phyloP scores from a whole-genome alignment of 1,140 invertebrate genomes.

The Drosophila novamexicana region DNA sequence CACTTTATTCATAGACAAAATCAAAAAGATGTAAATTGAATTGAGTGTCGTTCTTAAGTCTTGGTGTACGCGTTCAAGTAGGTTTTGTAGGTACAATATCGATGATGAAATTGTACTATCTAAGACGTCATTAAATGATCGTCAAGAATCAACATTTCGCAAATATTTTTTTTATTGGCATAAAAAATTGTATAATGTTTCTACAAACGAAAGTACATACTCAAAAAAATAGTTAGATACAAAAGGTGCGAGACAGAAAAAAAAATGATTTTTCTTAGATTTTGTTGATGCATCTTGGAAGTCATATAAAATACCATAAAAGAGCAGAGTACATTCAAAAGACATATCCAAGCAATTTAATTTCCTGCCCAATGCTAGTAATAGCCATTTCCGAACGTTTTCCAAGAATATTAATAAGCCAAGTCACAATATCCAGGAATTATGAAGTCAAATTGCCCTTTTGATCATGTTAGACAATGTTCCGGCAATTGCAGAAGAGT shows the following conservation, averaged over 20 bases:
- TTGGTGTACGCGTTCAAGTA: not conserved
- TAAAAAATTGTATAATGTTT: no score
- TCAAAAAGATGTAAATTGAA: conserved; percentile 65
- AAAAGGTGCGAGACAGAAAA: no score
- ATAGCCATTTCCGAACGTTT: not conserved
- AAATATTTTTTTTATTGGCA: no score
- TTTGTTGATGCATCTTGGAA: not conserved
- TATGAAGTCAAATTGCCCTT: not conserved
- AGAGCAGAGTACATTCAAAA: not conserved
- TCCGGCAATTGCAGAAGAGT: conserved; percentile 4
- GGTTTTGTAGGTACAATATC: not conserved
- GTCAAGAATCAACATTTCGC: no score
- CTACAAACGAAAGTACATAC: not conserved
- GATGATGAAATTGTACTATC: not conserved
- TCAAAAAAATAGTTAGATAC: no score
- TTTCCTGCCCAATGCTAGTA: not conserved
- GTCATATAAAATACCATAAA: not conserved
- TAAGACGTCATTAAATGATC: not conserved
- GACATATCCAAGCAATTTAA: not conserved
- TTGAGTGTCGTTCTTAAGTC: conserved; percentile 44
- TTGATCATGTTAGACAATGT: not conserved
- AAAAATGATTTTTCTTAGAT: no score
- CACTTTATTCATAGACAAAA: conserved; percentile 61
- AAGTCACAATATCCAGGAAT: not conserved
- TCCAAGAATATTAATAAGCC: not conserved